Percentiles rank a stretch among this genome's conserved stretches.
Evolutionary conservation across 1,140 invertebrate genomes (phyloP).

Genomic region (Trichoplusia ni): DNA sequence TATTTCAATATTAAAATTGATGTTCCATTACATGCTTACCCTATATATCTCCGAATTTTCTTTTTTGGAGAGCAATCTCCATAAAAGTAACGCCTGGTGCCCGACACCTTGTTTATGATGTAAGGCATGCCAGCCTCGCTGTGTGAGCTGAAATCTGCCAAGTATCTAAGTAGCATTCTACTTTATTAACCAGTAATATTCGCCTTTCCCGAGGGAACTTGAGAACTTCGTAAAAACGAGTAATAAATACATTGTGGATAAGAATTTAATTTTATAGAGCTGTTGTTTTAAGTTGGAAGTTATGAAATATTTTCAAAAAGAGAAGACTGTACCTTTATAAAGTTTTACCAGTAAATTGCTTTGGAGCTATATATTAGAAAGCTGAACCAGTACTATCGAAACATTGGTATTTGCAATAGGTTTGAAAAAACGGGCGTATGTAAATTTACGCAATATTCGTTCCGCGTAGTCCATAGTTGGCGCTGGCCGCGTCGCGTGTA

Average conservation of each 20-base stretch:
- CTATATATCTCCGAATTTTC: slow-evolving; percentile 5
- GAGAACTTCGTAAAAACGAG: background rate
- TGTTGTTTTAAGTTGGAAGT: background rate
- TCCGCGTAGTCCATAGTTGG: no score
- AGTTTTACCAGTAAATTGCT: no score
- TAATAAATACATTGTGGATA: background rate
- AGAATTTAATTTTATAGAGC: background rate
- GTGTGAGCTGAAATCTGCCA: slow-evolving; percentile 1
- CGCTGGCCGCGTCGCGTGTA: no score
- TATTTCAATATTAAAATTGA: slow-evolving; percentile 18
- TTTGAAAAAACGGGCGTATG: no score
- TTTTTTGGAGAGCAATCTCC: slow-evolving; percentile 21
- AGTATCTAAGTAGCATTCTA: background rate
- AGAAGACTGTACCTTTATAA: no score
- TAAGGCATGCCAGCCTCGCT: slow-evolving; percentile 7
- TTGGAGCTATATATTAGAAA: no score
- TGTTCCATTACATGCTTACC: slow-evolving; percentile 3
- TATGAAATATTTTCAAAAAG: background rate
- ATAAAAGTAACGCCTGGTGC: slow-evolving; percentile 22
- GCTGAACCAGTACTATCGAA: no score
- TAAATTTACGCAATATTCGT: no score
- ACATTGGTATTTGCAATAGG: no score
- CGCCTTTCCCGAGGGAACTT: background rate
- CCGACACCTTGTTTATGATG: slow-evolving; percentile 25
- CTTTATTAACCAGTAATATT: slow-evolving; percentile 12